These are phyloP conservation scores for Bactericera cockerelli DNA, from an alignment of 1,140 invertebrate genomes.

Conservation along the genomic window DNA sequence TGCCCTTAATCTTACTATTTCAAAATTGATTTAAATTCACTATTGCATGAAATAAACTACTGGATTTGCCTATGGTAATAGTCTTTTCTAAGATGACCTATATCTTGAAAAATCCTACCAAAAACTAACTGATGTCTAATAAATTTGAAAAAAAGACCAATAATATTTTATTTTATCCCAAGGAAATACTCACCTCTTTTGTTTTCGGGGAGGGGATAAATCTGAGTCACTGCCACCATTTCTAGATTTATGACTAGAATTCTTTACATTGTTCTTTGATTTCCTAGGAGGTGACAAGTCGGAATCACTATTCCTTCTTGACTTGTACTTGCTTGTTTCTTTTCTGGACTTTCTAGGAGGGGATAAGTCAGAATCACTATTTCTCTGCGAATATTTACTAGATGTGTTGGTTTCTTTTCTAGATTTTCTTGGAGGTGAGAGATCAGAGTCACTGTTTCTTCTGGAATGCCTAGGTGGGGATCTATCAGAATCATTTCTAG, in stretches of 20 bases:
- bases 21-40: too few relatives aligned
- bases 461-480: slow-evolving; percentile 25
- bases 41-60: too few relatives aligned
- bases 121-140: too few relatives aligned
- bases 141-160: too few relatives aligned
- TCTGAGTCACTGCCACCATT: slow-evolving; percentile 21
- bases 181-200: slow-evolving; percentile 4
- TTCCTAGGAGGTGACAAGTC: slow-evolving; percentile 25
- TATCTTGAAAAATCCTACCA: too few relatives aligned
- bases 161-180: too few relatives aligned
- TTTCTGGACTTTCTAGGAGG: slow-evolving; percentile 20
- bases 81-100: too few relatives aligned
- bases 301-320: slow-evolving; percentile 20
- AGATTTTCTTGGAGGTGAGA: slow-evolving; percentile 22
- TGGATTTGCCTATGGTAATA: too few relatives aligned
- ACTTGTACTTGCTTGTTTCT: slow-evolving; percentile 2
- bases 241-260: too few relatives aligned
- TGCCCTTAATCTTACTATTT: too few relatives aligned
- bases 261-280: too few relatives aligned
- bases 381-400: slow-evolving; percentile 9
- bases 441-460: slow-evolving; percentile 18
- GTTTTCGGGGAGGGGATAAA: slow-evolving; percentile 25
- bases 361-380: slow-evolving; percentile 25
- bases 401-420: slow-evolving; percentile 6
- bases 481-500: slow-evolving; percentile 23